Evolutionary conservation across 2,113 vertebrate species (phyloP).

Genomic region (Cryptomyrus ogoouensis): DNA sequence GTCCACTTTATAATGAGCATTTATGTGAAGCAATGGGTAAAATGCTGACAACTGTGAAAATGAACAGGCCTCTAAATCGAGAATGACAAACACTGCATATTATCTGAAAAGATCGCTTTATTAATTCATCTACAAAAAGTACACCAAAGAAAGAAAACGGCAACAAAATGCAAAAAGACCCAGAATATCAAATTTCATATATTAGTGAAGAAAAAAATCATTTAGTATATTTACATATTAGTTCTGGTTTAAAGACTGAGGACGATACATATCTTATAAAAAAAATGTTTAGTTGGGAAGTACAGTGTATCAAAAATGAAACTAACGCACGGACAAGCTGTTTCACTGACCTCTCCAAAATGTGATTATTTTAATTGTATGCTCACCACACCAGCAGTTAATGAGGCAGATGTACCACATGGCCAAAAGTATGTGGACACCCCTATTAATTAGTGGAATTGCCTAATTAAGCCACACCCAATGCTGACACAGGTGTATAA

Average conservation of each 20-base stretch:
- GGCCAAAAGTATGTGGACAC: neutral
- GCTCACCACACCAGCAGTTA: neutral
- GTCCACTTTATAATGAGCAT: neutral
- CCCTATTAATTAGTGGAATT: neutral
- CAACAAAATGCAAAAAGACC: constrained; percentile 52
- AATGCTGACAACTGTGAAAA: neutral
- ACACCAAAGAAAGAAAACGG: constrained; percentile 49
- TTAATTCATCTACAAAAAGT: constrained; percentile 71
- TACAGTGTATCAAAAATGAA: constrained; percentile 61
- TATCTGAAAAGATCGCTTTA: constrained; percentile 64
- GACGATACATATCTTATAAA: constrained; percentile 36
- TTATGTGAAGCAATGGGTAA: neutral
- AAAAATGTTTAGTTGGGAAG: constrained; percentile 48
- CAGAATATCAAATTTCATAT: constrained; percentile 52
- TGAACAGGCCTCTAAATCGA: neutral
- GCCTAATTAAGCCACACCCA: neutral
- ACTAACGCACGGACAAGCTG: constrained; percentile 26
- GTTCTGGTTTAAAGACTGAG: constrained; percentile 43
- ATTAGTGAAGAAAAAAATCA: constrained; percentile 58
- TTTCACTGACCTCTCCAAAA: constrained; percentile 40
- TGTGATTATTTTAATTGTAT: neutral
- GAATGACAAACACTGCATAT: neutral
- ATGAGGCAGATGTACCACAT: neutral
- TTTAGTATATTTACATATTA: constrained; percentile 62
- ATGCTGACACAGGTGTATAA: neutral